These are phyloP conservation scores for Podiceps cristatus DNA, from an alignment of 2,113 vertebrate species.

Conservation along the genomic window DNA sequence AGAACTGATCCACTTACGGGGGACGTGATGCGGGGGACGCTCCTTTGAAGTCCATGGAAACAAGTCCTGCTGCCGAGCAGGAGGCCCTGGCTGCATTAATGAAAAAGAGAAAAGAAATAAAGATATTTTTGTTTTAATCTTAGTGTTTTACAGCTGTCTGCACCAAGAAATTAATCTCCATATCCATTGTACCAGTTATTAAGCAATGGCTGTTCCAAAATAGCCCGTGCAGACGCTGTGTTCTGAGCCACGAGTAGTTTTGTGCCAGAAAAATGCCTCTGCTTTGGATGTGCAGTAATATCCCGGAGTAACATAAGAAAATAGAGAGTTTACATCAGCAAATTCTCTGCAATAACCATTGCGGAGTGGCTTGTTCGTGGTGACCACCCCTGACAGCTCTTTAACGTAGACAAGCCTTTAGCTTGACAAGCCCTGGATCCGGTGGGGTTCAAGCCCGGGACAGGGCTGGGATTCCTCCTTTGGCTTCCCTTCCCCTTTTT, in stretches of 20 bases:
- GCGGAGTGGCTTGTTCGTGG: not conserved
- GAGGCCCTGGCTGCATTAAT: not conserved
- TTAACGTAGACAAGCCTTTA: not conserved
- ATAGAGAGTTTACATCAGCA: not conserved
- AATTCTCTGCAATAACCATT: not conserved
- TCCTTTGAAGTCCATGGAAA: not conserved
- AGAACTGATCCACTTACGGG: fast-evolving
- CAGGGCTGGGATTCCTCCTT: not conserved
- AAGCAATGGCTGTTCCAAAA: slow-evolving; percentile 26
- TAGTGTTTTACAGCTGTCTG: not conserved
- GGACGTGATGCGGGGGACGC: not conserved
- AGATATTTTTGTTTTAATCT: not conserved
- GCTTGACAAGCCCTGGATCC: fast-evolving
- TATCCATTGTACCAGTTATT: not conserved
- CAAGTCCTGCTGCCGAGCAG: fast-evolving
- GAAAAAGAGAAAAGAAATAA: not conserved
- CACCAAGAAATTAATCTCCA: not conserved
- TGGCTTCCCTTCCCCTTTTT: not conserved
- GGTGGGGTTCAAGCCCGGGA: not conserved
- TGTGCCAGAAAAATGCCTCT: not conserved
- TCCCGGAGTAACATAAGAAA: not conserved
- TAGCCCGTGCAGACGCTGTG: not conserved
- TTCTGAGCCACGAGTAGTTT: not conserved
- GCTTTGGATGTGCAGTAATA: not conserved
- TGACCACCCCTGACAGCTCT: fast-evolving